phyloP scores from a whole-genome alignment of 2,888 invertebrate species.

The Morpho helenor region DNA sequence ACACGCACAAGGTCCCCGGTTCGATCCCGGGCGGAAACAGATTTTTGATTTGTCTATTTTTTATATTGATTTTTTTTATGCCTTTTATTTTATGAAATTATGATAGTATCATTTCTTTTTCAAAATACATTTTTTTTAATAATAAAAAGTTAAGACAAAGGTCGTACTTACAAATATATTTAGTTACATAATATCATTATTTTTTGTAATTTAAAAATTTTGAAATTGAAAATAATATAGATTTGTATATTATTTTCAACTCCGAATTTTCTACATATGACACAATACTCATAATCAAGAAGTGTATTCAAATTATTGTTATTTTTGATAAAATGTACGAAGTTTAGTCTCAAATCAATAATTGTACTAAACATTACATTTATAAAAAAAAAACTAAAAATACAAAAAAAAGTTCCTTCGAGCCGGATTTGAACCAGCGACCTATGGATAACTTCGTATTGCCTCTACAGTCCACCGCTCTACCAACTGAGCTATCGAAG shows the following conservation, averaged over 20 bases:
- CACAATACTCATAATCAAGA: too few relatives aligned
- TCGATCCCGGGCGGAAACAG: conserved; percentile 85
- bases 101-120: too few relatives aligned
- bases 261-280: too few relatives aligned
- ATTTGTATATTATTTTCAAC: too few relatives aligned
- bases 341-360: too few relatives aligned
- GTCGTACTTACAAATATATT: too few relatives aligned
- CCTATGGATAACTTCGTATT: conserved; percentile 70
- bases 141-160: not conserved
- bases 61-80: not conserved
- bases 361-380: too few relatives aligned
- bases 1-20: conserved; percentile 87
- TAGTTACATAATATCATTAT: too few relatives aligned
- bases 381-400: not conserved
- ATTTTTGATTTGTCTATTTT: conserved; percentile 10
- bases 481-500: conserved; percentile 72
- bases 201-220: too few relatives aligned
- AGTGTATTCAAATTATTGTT: not conserved
- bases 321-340: too few relatives aligned
- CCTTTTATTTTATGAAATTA: too few relatives aligned
- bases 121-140: not conserved
- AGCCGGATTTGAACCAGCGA: conserved; percentile 82
- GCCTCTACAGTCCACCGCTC: conserved; percentile 64
- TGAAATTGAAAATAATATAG: too few relatives aligned
- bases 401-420: conserved; percentile 60